Base-by-base conservation (phyloP, 2,797 vertebrate genomes). In the Lerista edwardsae region DNA sequence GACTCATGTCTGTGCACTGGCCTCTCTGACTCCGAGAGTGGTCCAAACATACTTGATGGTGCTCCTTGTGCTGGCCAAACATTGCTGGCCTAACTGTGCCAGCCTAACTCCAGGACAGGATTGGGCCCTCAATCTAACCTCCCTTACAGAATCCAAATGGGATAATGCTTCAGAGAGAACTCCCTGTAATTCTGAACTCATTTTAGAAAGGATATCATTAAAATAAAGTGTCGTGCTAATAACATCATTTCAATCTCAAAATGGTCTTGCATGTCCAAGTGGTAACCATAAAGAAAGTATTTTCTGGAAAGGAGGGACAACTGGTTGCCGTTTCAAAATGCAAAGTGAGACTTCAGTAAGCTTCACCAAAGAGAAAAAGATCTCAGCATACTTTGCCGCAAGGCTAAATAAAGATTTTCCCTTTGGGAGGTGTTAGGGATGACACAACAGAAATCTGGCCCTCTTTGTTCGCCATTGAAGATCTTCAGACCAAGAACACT, bases 401-500 rank as follows among this genome's bases (percentile, higher is more conserved):
- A 86, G 77, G 91, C 95, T 95, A 98, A 98, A 98, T 98, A 91
- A 98, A 98, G 97, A 98, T 98, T 98, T 98, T 91, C 94, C 91
- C 93, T 95, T 94, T 44, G 86, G 84, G 91, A 91, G 94, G 93
- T 95, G 94, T 94, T 94, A 55, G 84, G 77, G 90, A 74, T 97
- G 97, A 98, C 97, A 97, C 75, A 88, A 92, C 89, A 92, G 92
- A 96, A 95, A 93, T 91, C 94, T 92, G 93, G 92, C 96, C 73
- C 91, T 93, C 95, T 97, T 98, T 98, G 97, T 97, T 95, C 92
- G 86, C 93, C 94, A 95, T 96, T 96, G 95, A 96, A 91, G 95
- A 94, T 95, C 93, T 91, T 93, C 80, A 19, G 94, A 96, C 94
- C 96, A 94, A 91, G 93, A 96, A 97, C 93, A 96, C 95, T 97